phyloP scores from a whole-genome alignment of 2,888 invertebrate species.

The Pimpla rufipes region DNA sequence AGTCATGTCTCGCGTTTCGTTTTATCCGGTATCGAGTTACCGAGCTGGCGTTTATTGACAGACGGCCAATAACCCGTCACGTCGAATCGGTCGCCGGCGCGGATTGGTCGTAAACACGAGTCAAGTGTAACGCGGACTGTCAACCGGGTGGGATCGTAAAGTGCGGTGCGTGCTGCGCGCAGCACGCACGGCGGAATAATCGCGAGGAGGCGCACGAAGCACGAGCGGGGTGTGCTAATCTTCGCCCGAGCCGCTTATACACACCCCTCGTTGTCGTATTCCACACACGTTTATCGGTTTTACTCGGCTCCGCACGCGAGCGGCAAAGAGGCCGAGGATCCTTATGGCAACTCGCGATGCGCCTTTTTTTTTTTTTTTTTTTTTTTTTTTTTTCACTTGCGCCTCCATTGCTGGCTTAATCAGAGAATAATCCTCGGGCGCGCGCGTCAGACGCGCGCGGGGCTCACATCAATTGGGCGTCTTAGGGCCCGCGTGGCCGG shows the following conservation, averaged over 20 bases:
- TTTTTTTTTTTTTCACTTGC: too few species aligned
- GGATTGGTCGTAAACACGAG: too few species aligned
- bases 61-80: too few species aligned
- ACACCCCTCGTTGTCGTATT: slow-evolving; percentile 66
- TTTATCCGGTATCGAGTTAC: too few species aligned
- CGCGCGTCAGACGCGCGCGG: slow-evolving; percentile 39
- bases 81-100: too few species aligned
- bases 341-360: slow-evolving; percentile 23
- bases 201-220: too few species aligned
- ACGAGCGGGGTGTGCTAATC: slow-evolving; percentile 47
- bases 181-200: too few species aligned
- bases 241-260: slow-evolving; percentile 59
- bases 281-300: slow-evolving; percentile 62
- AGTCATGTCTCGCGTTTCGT: too few species aligned
- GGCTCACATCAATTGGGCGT: slow-evolving; percentile 64
- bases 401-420: slow-evolving; percentile 64
- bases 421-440: slow-evolving; percentile 62
- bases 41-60: too few species aligned
- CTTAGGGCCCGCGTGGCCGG: slow-evolving; percentile 58
- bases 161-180: slow-evolving; percentile 39
- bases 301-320: slow-evolving; percentile 51
- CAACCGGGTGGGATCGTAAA: slow-evolving; percentile 32
- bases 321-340: slow-evolving; percentile 24
- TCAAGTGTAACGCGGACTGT: too few species aligned
- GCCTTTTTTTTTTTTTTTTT: too few species aligned